Base-by-base conservation (phyloP, 1,140 invertebrate species). In the Drosophila ambigua region DNA sequence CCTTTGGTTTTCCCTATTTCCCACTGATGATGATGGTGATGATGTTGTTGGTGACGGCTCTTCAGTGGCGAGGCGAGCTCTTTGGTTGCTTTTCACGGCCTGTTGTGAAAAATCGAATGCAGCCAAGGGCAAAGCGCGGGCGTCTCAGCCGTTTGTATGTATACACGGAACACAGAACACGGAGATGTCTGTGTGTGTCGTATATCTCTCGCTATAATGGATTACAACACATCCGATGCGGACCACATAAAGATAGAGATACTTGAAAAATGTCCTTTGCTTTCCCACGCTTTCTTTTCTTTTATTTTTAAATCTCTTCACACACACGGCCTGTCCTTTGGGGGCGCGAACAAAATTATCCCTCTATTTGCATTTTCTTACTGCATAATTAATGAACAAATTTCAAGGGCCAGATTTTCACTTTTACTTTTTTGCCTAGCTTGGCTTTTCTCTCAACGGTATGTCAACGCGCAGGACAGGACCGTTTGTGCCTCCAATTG, bases 41-140 rank as follows among this genome's bases (percentile, higher is more conserved):
- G 35, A 11, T 11, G 35, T 13, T 39, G 35, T 4, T 11, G 35
- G 11, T 39, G 35, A 39, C 35, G 49, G 52, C n/a, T 62, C 35
- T 45, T 48, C 44, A 59, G 45, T 79, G 48, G 46, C n/a, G n/a
- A n/a, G n/a, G n/a, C n/a, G n/a, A n/a, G n/a, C 16, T 62, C 31
- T 15, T 39, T n/a, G 26, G 16, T 57, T 43, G 51, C 31, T 88
- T 78, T 77, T 87, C 79, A 69, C 83, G 73, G 63, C 72, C 79
- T 87, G 79, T 87, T 87, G 83, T 87, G 83, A 87, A 87, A 88
- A 87, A 87, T 87, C 83, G 83, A 87, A 88, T 83, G 79, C 52
- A 63, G 74, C 75, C 83, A 87, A 87, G 83, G 82, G 83, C 83
- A 87, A 79, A 57, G 67, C 49, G 82, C 75, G 78, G 82, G 82